These are phyloP conservation scores for Epinephelus malabaricus DNA, from an alignment of 2,797 vertebrate genomes.

Conservation along the genomic window DNA sequence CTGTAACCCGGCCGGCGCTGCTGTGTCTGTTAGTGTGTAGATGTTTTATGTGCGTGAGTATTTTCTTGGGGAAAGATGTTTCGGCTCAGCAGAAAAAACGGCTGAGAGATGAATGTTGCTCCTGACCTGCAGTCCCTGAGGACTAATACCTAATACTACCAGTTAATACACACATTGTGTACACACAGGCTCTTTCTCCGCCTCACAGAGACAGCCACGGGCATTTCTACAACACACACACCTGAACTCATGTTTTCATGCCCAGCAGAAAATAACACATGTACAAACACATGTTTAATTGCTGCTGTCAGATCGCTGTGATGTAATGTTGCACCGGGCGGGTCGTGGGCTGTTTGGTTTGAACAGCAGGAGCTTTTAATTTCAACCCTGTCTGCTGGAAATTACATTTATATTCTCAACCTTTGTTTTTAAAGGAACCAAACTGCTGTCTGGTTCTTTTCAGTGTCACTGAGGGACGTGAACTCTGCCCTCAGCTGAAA, in stretches of 20 bases:
- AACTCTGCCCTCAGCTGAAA: no score
- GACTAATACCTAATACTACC: slow-evolving; percentile 45
- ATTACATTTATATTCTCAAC: not conserved
- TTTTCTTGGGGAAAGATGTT: slow-evolving; percentile 30
- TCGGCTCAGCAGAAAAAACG: slow-evolving; percentile 72
- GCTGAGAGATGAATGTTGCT: slow-evolving; percentile 67
- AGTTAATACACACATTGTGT: slow-evolving; percentile 44
- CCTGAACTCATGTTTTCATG: not conserved
- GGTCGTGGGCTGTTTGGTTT: not conserved
- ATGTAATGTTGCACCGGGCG: not conserved
- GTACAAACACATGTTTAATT: not conserved
- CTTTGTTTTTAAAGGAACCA: not conserved
- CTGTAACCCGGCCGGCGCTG: slow-evolving; percentile 7
- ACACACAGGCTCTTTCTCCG: slow-evolving; percentile 33
- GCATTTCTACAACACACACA: not conserved
- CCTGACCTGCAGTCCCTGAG: slow-evolving; percentile 60
- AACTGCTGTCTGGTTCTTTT: not conserved
- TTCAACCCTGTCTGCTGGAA: not conserved
- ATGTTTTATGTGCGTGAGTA: not conserved
- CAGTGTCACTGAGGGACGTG: no score
- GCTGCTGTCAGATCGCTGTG: not conserved
- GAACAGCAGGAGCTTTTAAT: not conserved
- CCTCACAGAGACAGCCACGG: not conserved
- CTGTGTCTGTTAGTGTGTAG: not conserved
- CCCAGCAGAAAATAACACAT: not conserved